Conservation (phyloP, 92 coral and sea anemone genomes). For the Zoanthus solanderi region DNA sequence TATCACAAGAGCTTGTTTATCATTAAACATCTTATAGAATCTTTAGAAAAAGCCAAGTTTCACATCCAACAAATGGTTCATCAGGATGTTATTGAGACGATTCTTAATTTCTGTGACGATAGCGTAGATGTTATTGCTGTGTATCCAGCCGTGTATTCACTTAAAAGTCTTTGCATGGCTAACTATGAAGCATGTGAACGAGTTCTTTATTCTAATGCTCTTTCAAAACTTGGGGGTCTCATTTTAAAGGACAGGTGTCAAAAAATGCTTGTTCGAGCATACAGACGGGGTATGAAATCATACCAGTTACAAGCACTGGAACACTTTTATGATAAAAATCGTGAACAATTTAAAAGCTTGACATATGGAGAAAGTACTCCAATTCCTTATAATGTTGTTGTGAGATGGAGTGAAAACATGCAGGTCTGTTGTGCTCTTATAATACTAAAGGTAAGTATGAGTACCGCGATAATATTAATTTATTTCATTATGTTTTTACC, state of each 20-base stretch:
- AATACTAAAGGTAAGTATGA: conserved; percentile 64
- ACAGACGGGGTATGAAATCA: conserved; percentile 60
- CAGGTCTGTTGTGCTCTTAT: conserved; percentile 70
- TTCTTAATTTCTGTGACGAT: conserved; percentile 74
- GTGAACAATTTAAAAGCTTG: conserved; percentile 61
- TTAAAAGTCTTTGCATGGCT: conserved; percentile 59
- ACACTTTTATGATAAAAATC: conserved; percentile 42
- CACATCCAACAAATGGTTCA: conserved; percentile 61
- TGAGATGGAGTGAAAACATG: conserved; percentile 75
- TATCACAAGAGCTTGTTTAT: conserved; percentile 71
- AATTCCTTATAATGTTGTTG: conserved; percentile 61
- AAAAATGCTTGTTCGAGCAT: conserved; percentile 76
- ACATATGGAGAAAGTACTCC: conserved; percentile 48
- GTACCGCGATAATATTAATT: no score
- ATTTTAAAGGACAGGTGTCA: conserved; percentile 80
- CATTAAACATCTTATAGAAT: conserved; percentile 67
- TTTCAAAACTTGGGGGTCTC: conserved; percentile 74
- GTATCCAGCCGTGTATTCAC: conserved; percentile 73
- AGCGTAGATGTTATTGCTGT: conserved; percentile 67
- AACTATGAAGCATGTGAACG: conserved; percentile 81
- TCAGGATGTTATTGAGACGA: conserved; percentile 70
- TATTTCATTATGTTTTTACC: no score
- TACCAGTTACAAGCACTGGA: conserved; percentile 67
- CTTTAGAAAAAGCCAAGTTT: conserved; percentile 52
- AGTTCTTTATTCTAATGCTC: conserved; percentile 72